Conservation (phyloP, 2,888 invertebrate species). For the Drosophila buzzatii region DNA sequence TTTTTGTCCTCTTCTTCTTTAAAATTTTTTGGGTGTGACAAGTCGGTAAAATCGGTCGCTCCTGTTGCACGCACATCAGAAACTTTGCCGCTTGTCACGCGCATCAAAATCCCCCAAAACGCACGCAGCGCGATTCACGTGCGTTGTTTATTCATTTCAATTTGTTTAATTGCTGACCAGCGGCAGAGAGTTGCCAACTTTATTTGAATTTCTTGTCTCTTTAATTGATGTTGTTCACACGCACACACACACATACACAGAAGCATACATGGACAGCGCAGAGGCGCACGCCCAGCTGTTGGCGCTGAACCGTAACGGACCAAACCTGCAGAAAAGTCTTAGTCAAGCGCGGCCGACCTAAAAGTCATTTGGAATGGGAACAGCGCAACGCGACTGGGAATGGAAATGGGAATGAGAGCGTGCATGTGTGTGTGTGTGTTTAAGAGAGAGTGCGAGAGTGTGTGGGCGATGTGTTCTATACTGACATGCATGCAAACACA, state of each 20-base stretch:
- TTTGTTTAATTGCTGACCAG: conserved; percentile 66
- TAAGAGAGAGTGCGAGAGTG: conserved; percentile 12
- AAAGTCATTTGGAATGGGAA: conserved; percentile 56
- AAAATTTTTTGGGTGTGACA: conserved; percentile 44
- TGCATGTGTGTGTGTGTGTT: conserved; percentile 28
- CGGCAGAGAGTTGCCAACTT: conserved; percentile 44
- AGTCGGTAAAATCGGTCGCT: not conserved
- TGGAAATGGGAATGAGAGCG: conserved; percentile 46
- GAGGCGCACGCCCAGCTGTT: conserved; percentile 61
- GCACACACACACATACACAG: conserved; percentile 47
- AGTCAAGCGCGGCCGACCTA: conserved; percentile 31
- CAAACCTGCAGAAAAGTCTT: conserved; percentile 67
- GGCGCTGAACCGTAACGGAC: conserved; percentile 73
- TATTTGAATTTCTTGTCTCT: conserved; percentile 54
- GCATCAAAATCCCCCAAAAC: conserved; percentile 2
- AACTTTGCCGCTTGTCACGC: conserved; percentile 41
- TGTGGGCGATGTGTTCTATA: conserved; percentile 39
- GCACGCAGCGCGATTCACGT: conserved; percentile 46
- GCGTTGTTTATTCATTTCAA: conserved; percentile 58
- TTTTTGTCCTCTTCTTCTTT: not conserved
- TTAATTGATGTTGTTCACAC: conserved; percentile 71
- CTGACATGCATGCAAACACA: not conserved
- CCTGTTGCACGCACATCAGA: conserved; percentile 56
- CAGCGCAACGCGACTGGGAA: conserved; percentile 39
- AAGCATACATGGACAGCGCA: conserved; percentile 15